Base-by-base conservation (phyloP, 1,140 invertebrate species). In the Drosophila suzukii region DNA sequence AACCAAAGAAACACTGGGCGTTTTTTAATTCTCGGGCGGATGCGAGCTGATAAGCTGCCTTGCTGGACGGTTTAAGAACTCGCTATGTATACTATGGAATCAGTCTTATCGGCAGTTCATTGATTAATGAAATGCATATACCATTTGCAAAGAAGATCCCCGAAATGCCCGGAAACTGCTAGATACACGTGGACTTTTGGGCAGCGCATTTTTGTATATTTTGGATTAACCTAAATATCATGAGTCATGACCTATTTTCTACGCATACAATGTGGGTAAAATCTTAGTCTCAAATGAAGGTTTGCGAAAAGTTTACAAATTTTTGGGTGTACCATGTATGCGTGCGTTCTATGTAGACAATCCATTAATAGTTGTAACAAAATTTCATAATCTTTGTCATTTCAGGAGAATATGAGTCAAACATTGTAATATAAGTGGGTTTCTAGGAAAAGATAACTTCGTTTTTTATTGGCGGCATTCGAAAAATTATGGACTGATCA, bases 1-100 rank as follows among this genome's bases (percentile, higher is more conserved):
- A 78, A 57, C 47, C 47, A 73, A 70, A 71, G 41, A 57, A 77
- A 57, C 50, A 34, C 34, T 44, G 57, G 56, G 47, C 54, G 81
- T 79, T 75, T 32, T 59, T 59, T 63, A 57, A 58, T 68, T 58
- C 27, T 50, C 5, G 66, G 67, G 65, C 44, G 63, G 63, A 20
- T 70, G 41, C 34, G 41, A 12, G 30, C 51, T 41, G 44, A 71
- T 34, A 49, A 39, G 27, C 32, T 8, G 6, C 3, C n/a, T 17
- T 24, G 15, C 41, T 24, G 50, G 13, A 30, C 13, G 15, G 8
- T 50, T 62, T 17, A 7, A n/a, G 50, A 56, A 55, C 15, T 36
- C 27, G 17, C 17, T 54, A 8, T 39, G 49, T 17, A 15, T 20
- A 30, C 7, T 1, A 11, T 36, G 24, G 59, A 38, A 27, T 36